phyloP scores from a whole-genome alignment of 1,140 invertebrate species.

The Acyrthosiphon pisum region DNA sequence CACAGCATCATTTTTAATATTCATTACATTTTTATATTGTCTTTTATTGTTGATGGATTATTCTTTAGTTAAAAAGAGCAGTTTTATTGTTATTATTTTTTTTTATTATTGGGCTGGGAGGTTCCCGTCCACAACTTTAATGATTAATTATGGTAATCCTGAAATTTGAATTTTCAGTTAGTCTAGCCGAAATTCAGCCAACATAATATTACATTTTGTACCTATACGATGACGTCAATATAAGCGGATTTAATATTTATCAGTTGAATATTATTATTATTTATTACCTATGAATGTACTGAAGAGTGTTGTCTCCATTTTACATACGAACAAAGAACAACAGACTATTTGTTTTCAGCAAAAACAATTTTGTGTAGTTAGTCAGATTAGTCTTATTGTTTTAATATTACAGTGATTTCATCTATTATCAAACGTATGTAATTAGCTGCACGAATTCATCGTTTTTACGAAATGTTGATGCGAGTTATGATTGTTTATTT shows the following conservation, averaged over 20 bases:
- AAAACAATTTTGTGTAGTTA: too few species aligned
- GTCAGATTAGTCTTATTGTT: too few species aligned
- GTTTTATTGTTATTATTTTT: background rate
- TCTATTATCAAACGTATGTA: background rate
- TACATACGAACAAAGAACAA: background rate
- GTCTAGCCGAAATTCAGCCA: background rate
- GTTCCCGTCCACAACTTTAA: background rate
- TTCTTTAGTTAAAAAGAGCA: background rate
- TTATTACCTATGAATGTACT: too few species aligned
- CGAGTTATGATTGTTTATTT: background rate
- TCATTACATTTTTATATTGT: background rate
- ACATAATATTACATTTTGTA: background rate
- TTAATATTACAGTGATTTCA: background rate
- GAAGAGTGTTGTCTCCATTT: background rate
- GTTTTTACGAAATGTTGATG: background rate
- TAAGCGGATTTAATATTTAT: too few species aligned
- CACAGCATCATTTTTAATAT: background rate
- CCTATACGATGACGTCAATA: too few species aligned
- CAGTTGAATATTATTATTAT: too few species aligned
- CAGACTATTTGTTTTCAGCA: background rate
- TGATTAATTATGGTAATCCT: background rate
- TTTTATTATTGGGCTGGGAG: background rate
- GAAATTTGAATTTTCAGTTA: background rate
- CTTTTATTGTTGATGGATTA: background rate
- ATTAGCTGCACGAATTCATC: background rate